Evolutionary conservation across 2,888 invertebrate species (phyloP).

Genomic region (Apamea anceps): DNA sequence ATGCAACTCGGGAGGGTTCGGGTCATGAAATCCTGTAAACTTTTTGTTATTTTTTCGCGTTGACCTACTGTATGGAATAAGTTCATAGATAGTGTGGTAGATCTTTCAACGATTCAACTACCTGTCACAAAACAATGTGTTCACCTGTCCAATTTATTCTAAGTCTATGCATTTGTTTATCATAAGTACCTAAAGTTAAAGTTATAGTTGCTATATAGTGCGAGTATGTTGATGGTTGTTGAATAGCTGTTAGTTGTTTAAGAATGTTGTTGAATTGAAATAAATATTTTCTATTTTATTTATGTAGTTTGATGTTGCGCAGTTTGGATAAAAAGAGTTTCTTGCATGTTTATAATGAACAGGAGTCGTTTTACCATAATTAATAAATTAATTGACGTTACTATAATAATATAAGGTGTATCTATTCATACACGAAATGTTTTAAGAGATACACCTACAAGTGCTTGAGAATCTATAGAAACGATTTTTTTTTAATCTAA

Average conservation of each 20-base stretch:
- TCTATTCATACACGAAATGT: no score
- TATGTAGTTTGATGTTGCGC: slow-evolving; percentile 34
- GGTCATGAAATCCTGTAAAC: background rate
- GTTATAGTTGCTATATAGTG: slow-evolving; percentile 48
- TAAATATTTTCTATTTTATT: slow-evolving; percentile 57
- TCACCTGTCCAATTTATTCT: slow-evolving; percentile 35
- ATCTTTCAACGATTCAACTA: slow-evolving; percentile 10
- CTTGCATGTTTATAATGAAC: background rate
- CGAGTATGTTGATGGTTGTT: slow-evolving; percentile 47
- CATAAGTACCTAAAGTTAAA: slow-evolving; percentile 48
- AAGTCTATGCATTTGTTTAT: slow-evolving; percentile 63
- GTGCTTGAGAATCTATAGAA: no score
- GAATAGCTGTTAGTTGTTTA: slow-evolving; percentile 38
- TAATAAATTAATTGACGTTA: background rate
- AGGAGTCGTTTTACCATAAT: background rate
- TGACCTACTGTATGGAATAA: background rate
- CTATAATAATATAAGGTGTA: no score
- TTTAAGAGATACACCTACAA: no score
- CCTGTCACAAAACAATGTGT: slow-evolving; percentile 7
- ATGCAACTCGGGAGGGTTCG: background rate
- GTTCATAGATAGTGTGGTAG: slow-evolving; percentile 4
- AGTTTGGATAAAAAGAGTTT: slow-evolving; percentile 1
- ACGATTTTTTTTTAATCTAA: no score
- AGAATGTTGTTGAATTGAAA: slow-evolving; percentile 58
- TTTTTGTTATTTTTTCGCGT: background rate